Conservation (phyloP, 2,888 invertebrate species). For the Dugesia japonica region DNA sequence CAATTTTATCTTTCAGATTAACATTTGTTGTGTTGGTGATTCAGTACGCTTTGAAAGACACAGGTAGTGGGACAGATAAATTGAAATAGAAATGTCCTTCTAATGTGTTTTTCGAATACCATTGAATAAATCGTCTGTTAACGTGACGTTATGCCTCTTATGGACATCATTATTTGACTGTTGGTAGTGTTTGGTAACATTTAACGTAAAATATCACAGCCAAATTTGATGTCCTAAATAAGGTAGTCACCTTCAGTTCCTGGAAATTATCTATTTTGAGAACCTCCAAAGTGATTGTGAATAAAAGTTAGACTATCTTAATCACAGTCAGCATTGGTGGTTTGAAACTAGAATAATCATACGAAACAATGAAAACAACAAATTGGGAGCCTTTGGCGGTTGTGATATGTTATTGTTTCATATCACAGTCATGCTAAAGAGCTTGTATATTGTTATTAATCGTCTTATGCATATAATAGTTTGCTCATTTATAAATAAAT, state of each 20-base stretch:
- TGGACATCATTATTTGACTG: constrained; percentile 20
- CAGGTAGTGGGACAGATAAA: constrained; percentile 7
- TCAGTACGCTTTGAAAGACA: constrained; percentile 8
- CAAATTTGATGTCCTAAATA: constrained; percentile 6
- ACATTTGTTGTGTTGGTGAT: not conserved
- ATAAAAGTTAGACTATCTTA: not conserved
- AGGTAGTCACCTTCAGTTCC: not conserved
- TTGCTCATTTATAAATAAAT: no score
- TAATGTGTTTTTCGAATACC: constrained; percentile 4
- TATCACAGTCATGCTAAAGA: constrained; percentile 20
- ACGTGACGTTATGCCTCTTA: not conserved
- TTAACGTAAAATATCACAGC: not conserved
- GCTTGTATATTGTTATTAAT: not conserved
- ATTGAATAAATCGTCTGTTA: not conserved
- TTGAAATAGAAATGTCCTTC: not conserved
- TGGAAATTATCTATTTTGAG: not conserved
- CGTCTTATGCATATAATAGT: not conserved
- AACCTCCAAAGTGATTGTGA: constrained; percentile 20
- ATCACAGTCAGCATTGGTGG: constrained; percentile 20
- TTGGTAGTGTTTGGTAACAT: not conserved
- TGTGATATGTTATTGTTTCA: not conserved
- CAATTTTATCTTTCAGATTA: constrained; percentile 7
- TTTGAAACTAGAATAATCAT: not conserved
- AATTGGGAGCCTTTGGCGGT: constrained; percentile 1
- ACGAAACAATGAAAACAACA: not conserved